phyloP scores from a whole-genome alignment of 1,140 invertebrate species.

The Eupristina koningsbergeri region DNA sequence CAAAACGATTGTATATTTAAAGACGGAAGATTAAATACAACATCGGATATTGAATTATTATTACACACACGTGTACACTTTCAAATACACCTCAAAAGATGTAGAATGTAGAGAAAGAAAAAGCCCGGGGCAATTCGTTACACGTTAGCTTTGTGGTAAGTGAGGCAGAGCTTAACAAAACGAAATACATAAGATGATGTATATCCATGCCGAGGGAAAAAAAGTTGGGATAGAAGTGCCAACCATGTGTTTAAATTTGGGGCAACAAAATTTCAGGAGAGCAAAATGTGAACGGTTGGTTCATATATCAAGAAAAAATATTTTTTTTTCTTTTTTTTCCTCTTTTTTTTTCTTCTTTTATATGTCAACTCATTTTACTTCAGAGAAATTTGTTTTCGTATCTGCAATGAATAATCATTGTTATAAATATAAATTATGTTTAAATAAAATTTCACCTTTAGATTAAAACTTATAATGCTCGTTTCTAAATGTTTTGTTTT shows the following conservation, averaged over 20 bases:
- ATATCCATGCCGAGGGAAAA: neutral
- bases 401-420: no score
- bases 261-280: neutral
- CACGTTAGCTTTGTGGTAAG: neutral
- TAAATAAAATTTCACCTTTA: no score
- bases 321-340: neutral
- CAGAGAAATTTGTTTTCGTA: no score
- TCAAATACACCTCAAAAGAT: conserved; percentile 1
- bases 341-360: no score
- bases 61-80: neutral
- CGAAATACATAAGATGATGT: conserved; percentile 6
- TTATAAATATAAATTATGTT: no score
- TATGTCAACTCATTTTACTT: no score
- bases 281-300: neutral
- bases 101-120: neutral
- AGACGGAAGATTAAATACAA: neutral
- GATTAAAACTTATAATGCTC: no score
- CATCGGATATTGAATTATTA: neutral
- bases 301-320: neutral
- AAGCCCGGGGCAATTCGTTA: neutral
- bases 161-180: conserved; percentile 5
- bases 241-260: neutral
- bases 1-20: neutral
- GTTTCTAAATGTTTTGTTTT: no score
- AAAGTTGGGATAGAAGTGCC: neutral